These are phyloP conservation scores for Oncorhynchus gorbuscha DNA, from an alignment of 2,113 vertebrate genomes.

Conservation along the genomic window DNA sequence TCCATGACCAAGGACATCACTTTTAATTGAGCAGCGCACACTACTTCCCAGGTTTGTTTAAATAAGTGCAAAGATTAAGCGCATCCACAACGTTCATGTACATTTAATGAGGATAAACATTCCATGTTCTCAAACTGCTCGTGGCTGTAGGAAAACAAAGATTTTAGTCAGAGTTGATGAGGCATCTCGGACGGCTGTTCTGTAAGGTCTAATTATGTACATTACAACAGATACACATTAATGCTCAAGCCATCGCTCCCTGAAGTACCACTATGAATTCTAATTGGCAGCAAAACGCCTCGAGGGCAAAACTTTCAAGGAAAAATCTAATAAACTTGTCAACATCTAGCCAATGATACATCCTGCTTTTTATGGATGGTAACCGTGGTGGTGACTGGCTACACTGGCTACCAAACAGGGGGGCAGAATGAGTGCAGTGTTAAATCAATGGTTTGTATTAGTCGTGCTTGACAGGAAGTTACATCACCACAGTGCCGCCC, in stretches of 20 bases:
- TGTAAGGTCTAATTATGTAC: slow-evolving; percentile 44
- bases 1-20: slow-evolving; percentile 31
- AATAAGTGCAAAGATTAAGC: slow-evolving; percentile 60
- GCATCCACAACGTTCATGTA: slow-evolving; percentile 44
- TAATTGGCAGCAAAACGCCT: slow-evolving; percentile 50
- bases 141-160: slow-evolving; percentile 48
- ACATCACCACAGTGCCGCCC: slow-evolving; percentile 66
- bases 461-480: slow-evolving; percentile 69
- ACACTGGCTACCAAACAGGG: slow-evolving; percentile 48
- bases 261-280: slow-evolving; percentile 44
- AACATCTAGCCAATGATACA: slow-evolving; percentile 39
- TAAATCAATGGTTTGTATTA: slow-evolving; percentile 64
- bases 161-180: slow-evolving; percentile 59
- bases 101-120: slow-evolving; percentile 62
- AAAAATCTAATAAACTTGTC: slow-evolving; percentile 29
- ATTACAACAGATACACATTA: slow-evolving; percentile 51
- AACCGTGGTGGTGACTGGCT: slow-evolving; percentile 52
- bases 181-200: slow-evolving; percentile 51
- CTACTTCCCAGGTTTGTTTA: slow-evolving; percentile 58
- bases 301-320: slow-evolving; percentile 14
- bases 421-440: slow-evolving; percentile 48
- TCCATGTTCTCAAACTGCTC: slow-evolving; percentile 42
- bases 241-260: slow-evolving; percentile 54
- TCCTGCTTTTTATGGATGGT: slow-evolving; percentile 43
- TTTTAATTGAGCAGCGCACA: slow-evolving; percentile 51